A percentile compares a stretch with the other conserved stretches of the same genome.
phyloP scores from a whole-genome alignment of 2,113 vertebrate genomes.

The Theristicus caerulescens region DNA sequence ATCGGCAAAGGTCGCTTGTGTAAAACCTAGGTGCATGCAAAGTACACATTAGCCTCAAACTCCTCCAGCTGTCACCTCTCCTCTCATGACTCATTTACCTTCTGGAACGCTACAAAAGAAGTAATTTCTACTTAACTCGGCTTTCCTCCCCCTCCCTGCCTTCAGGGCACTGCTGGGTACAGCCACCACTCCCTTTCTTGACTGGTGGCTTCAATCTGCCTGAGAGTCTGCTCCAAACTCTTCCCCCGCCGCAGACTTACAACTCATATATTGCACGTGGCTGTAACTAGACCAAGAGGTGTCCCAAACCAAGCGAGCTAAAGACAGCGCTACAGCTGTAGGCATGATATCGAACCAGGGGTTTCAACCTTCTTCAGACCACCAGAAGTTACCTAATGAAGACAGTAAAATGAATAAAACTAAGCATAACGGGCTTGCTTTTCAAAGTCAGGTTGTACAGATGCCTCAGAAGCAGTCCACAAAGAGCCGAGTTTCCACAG shows the following conservation, averaged over 20 bases:
- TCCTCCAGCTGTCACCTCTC: not conserved
- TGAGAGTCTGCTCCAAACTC: not conserved
- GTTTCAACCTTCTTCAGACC: not conserved
- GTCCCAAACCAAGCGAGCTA: not conserved
- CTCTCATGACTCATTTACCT: not conserved
- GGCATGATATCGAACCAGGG: too few relatives aligned
- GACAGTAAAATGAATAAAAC: not conserved
- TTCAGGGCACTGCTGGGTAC: not conserved
- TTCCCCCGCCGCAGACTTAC: not conserved
- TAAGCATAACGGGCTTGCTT: not conserved
- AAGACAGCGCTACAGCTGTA: not conserved
- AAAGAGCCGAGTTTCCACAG: not conserved
- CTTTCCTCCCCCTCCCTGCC: not conserved
- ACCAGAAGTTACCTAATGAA: not conserved
- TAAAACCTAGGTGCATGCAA: not conserved
- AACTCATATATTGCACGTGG: rapidly evolving
- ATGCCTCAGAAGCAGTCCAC: not conserved
- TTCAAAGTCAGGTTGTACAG: not conserved
- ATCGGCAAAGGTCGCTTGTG: not conserved
- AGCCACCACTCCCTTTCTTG: not conserved
- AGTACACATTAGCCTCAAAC: not conserved
- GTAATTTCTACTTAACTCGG: not conserved
- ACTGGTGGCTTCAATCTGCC: not conserved
- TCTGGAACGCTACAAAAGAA: not conserved
- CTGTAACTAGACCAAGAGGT: not conserved